A percentile compares a stretch with the other conserved stretches of the same genome.
phyloP scores from a whole-genome alignment of 2,888 invertebrate genomes.

The Nemotelus pantherinus region DNA sequence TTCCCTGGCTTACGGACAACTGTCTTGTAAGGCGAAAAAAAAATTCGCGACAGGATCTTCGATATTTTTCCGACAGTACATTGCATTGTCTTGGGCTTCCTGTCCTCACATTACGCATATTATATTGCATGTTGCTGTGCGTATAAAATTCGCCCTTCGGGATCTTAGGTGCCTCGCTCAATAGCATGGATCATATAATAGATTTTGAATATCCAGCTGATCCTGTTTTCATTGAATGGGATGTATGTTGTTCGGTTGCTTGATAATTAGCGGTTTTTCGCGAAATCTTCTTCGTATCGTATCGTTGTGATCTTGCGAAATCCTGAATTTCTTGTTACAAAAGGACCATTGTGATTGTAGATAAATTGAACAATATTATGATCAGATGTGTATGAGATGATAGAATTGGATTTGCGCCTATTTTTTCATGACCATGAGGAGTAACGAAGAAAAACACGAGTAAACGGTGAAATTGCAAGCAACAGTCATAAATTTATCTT shows the following conservation, averaged over 20 bases:
- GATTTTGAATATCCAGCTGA: constrained; percentile 49
- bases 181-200: constrained; percentile 2
- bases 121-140: neutral
- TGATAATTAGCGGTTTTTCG: constrained; percentile 51
- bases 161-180: neutral
- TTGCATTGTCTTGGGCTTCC: constrained; percentile 18
- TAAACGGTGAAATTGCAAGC: too few relatives aligned
- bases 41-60: constrained; percentile 33
- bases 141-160: neutral
- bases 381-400: too few relatives aligned
- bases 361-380: too few relatives aligned
- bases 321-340: constrained; percentile 46
- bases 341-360: neutral
- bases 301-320: neutral
- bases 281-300: constrained; percentile 15
- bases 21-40: neutral
- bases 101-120: neutral
- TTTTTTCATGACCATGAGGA: too few relatives aligned
- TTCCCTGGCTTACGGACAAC: neutral
- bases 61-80: neutral
- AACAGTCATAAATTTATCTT: too few relatives aligned
- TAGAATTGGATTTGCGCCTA: too few relatives aligned
- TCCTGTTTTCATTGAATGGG: constrained; percentile 51
- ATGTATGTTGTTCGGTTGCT: constrained; percentile 45
- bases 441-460: too few relatives aligned